A percentile compares a stretch with the other conserved stretches of the same genome.
Conservation (phyloP, 1,140 invertebrate genomes). For the Geopemphigus sp. region DNA sequence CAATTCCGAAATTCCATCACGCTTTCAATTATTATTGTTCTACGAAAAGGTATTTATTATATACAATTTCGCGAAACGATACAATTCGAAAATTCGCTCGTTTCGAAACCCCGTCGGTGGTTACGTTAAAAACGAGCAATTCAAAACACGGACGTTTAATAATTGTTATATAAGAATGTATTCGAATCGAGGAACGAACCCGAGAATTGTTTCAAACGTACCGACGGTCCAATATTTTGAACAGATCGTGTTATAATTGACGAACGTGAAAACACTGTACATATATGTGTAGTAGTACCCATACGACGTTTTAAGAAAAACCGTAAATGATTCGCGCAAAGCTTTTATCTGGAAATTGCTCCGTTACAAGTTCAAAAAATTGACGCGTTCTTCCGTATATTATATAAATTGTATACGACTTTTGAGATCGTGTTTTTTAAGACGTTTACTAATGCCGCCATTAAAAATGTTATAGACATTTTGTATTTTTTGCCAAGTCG, state of each 20-base stretch:
- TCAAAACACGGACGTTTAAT: not conserved
- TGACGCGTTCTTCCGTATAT: not conserved
- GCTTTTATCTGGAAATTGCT: too few species aligned
- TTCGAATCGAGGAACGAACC: too few species aligned
- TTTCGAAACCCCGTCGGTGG: not conserved
- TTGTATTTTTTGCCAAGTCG: slow-evolving; percentile 42
- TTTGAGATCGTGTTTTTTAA: not conserved
- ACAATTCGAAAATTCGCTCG: not conserved
- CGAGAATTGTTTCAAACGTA: too few species aligned
- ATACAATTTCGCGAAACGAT: not conserved
- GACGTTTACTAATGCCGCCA: not conserved
- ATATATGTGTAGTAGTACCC: too few species aligned
- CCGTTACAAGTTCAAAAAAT: too few species aligned
- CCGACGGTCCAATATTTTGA: too few species aligned
- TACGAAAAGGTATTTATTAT: slow-evolving; percentile 4
- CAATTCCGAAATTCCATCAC: not conserved
- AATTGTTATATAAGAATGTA: not conserved
- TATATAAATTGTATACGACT: not conserved
- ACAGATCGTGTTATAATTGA: too few species aligned
- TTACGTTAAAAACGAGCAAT: not conserved
- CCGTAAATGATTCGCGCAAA: too few species aligned
- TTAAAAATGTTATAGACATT: slow-evolving; percentile 34
- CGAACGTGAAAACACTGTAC: too few species aligned
- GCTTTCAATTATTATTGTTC: not conserved
- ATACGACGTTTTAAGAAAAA: too few species aligned